Evolutionary conservation across 1,140 invertebrate species (phyloP), one percentile per base, ranked within the genome.

Genomic region (Cydia strobilella): DNA sequence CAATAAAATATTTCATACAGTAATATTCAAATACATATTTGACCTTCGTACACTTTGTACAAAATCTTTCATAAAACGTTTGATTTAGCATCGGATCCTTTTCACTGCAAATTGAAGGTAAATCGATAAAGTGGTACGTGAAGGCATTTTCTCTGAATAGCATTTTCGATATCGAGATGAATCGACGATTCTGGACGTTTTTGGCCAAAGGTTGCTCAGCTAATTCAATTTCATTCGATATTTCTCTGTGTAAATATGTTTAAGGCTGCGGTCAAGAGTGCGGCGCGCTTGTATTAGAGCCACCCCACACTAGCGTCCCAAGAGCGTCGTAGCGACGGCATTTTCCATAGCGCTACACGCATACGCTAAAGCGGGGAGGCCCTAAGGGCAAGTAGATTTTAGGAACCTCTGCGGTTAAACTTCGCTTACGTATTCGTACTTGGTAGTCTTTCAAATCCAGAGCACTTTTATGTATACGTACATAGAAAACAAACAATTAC

Each of bases 191-290:
- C 62, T 27, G 62, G 62, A 63, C 62, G 23, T n/a, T 54, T 54
- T 54, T 54, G 51, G 51, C 51, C 6, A 7, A 9, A n/a, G 51
- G 51, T 54, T 54, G 51, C 62, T 25, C 20, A 10, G 62, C 62
- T 63, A 63, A 63, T 63, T 63, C 62, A 25, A 63, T 63, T 25
- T 63, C 23, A 63, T 27, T 63, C 62, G 23, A 63, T 63, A 63
- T 63, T 27, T 63, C 20, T 63, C 7, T 3, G 62, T 27, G 62
- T 63, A 63, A 63, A 63, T 63, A 63, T 63, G 12, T 0, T 63
- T 63, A 27, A 63, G 62, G 23, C 12, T 63, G 25, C 23, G 25
- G 62, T 27, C 62, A 18, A 54, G 51, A 18, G n/a, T 7, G n/a
- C 51, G n/a, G 51, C 51, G n/a, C 1, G 42, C 35, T 1, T 39